phyloP scores from a whole-genome alignment of 2,888 invertebrate species.

The Hirudinaria manillensis region DNA sequence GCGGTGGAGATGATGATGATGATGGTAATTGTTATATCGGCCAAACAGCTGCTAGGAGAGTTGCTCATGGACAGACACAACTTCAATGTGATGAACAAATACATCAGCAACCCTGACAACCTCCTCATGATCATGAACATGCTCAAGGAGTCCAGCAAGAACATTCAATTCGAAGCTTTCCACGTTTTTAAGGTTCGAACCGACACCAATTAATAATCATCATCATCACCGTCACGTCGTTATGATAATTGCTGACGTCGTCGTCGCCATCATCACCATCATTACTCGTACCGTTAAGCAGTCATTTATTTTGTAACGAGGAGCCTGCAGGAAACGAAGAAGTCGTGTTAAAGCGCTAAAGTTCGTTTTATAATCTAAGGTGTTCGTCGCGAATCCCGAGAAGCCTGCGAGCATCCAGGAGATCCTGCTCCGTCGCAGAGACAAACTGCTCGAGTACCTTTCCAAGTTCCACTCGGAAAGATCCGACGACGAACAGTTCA shows the following conservation, averaged over 20 bases:
- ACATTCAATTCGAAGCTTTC: constrained; percentile 99
- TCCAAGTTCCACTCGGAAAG: constrained; percentile 98
- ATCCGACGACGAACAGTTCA: constrained; percentile 99
- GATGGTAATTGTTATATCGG: neutral
- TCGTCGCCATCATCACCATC: neutral
- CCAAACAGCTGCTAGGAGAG: constrained; percentile 74
- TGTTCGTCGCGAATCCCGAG: constrained; percentile 99
- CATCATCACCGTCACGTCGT: neutral
- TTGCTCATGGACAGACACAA: constrained; percentile 95
- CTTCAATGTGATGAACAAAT: constrained; percentile 81
- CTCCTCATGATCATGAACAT: constrained; percentile 97
- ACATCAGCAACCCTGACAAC: constrained; percentile 99
- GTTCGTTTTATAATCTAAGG: constrained; percentile 59
- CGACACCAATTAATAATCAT: neutral
- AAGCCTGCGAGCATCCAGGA: constrained; percentile 98
- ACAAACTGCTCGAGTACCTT: constrained; percentile 94
- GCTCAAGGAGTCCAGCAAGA: constrained; percentile 96
- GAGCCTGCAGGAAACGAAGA: neutral
- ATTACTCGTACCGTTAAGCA: neutral
- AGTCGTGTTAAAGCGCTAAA: neutral
- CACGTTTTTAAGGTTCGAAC: constrained; percentile 90
- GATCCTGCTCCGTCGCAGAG: constrained; percentile 93
- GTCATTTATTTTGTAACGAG: neutral
- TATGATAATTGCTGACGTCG: neutral
- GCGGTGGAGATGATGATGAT: neutral